phyloP scores from a whole-genome alignment of 2,113 vertebrate genomes.

The Cervus canadensis region DNA sequence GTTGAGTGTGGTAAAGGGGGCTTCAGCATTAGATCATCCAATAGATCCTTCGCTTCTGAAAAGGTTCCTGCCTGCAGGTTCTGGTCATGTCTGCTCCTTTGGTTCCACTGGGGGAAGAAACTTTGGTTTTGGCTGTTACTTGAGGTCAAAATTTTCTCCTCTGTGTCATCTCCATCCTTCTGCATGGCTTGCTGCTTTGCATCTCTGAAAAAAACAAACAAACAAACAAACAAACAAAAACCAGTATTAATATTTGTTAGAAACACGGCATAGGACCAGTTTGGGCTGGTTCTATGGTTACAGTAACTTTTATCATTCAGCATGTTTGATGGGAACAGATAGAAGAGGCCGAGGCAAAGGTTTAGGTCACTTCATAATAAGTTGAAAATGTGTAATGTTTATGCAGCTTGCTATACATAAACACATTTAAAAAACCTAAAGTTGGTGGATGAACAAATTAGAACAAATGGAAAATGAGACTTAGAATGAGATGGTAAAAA shows the following conservation, averaged over 20 bases:
- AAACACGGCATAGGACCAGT: background rate
- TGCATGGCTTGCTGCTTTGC: background rate
- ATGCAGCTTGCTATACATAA: background rate
- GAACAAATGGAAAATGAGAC: background rate
- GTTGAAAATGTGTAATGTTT: background rate
- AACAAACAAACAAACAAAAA: background rate
- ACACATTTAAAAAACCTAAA: background rate
- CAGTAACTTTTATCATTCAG: background rate
- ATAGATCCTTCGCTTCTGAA: background rate
- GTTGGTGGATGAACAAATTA: background rate
- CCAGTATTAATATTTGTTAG: background rate
- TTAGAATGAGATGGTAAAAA: background rate
- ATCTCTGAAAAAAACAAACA: background rate
- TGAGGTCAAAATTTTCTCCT: background rate
- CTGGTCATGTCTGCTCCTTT: background rate
- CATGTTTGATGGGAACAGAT: background rate
- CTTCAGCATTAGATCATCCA: background rate
- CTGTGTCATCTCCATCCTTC: too few species aligned
- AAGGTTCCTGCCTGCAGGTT: background rate
- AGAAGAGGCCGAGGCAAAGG: background rate
- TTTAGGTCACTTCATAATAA: background rate
- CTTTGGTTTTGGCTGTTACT: background rate
- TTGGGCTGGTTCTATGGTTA: background rate
- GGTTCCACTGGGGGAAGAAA: background rate
- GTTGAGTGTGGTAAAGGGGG: background rate